Base-by-base conservation (phyloP, 64 coral and sea anemone species). In the Stichodactyla helianthus region DNA sequence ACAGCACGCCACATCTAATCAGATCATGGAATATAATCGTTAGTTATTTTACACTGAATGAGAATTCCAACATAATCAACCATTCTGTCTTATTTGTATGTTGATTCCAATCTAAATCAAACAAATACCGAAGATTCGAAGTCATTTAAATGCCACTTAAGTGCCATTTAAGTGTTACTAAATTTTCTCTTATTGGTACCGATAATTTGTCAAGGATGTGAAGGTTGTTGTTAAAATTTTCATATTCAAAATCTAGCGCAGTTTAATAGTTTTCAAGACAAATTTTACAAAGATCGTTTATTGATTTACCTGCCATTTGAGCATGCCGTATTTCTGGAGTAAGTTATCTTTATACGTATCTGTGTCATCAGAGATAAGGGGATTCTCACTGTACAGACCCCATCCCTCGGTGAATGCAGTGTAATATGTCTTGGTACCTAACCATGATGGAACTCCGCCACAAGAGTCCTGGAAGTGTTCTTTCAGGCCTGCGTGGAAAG, bases 391-490 rank as follows among this genome's bases (percentile, higher is more conserved):
- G 90, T 99, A 99, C 56, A 99, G 63, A 9, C 93, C 97, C 97
- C 97, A 99, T 0, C 97, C 97, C 50, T 99, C 97, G 11, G 97
- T 99, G 82, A 99, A 99, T n/a, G 91, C 93, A 1, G 97, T 99
- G 91, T 99, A 99, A 59, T 99, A 99, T 1, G 97, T 99, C 10
- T 50, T 70, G 0, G 54, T 27, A 70, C 95, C 93, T 23, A 99
- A 50, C 97, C 97, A 99, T 22, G 50, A 63, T 0, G 93, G 93
- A 50, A 95, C 91, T 19, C 97, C 97, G 10, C 97, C 93, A 87
- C 93, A 95, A 5, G 87, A 50, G 62, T 99, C 97, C 14, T 68
- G 53, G 58, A 99, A 99, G 31, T 99, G 93, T 67, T 99, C 97
- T 14, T 27, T 19, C 16, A 93, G 92, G 61, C 91, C 95, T 98